A percentile compares a stretch with the other conserved stretches of the same genome.
phyloP scores from a whole-genome alignment of 2,888 invertebrate species.

The Oscheius sp. region DNA sequence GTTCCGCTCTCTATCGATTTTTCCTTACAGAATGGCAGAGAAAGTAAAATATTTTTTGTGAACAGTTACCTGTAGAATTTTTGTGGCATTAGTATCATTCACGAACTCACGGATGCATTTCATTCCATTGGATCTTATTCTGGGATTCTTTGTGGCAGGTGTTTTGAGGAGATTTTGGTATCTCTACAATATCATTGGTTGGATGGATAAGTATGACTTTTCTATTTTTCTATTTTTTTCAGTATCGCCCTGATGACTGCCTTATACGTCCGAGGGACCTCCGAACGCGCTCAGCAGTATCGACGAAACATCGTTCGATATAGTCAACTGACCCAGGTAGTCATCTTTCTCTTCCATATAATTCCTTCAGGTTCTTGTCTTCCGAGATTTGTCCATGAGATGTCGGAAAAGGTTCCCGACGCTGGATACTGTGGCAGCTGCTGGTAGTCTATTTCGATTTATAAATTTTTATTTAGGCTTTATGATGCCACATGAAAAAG shows the following conservation, averaged over 20 bases:
- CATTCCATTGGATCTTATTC: slow-evolving; percentile 53
- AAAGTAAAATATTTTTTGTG: not conserved
- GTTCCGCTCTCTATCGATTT: slow-evolving; percentile 52
- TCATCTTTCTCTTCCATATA: not conserved
- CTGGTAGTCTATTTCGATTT: slow-evolving; percentile 33
- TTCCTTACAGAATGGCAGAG: slow-evolving; percentile 28
- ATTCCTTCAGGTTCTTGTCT: slow-evolving; percentile 46
- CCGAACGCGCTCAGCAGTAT: slow-evolving; percentile 49
- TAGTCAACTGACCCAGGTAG: slow-evolving; percentile 52
- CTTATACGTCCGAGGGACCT: slow-evolving; percentile 56
- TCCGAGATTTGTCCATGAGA: slow-evolving; percentile 56
- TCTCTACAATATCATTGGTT: slow-evolving; percentile 57
- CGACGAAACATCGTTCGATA: slow-evolving; percentile 56
- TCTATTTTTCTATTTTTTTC: slow-evolving; percentile 4
- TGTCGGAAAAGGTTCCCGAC: slow-evolving; percentile 57
- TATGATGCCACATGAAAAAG: slow-evolving; percentile 59
- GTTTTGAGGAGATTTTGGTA: slow-evolving; percentile 55
- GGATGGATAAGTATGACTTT: slow-evolving; percentile 54
- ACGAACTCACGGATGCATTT: slow-evolving; percentile 41
- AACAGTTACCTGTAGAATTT: slow-evolving; percentile 30
- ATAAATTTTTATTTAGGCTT: slow-evolving; percentile 35
- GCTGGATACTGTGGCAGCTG: slow-evolving; percentile 57
- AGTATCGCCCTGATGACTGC: slow-evolving; percentile 57
- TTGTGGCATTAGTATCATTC: slow-evolving; percentile 40
- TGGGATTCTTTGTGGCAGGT: slow-evolving; percentile 64